Evolutionary conservation across 2,888 invertebrate genomes (phyloP).

Genomic region (Apodemia mormo): DNA sequence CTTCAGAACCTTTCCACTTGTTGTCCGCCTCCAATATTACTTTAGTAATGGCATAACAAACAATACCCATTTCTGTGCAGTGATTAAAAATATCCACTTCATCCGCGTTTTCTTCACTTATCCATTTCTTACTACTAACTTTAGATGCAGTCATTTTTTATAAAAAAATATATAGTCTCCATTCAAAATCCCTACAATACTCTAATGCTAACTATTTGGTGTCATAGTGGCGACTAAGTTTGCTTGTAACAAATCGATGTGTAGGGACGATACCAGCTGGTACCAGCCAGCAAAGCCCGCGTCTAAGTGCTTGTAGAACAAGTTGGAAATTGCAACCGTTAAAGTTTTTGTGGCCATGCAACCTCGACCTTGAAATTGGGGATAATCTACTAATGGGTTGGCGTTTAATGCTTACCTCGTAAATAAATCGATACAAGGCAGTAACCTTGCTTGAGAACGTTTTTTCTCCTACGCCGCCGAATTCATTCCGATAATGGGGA

Average conservation of each 20-base stretch:
- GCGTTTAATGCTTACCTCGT: constrained; percentile 12
- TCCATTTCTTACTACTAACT: constrained; percentile 73
- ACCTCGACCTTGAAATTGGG: constrained; percentile 51
- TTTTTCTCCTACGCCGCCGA: too few relatives aligned
- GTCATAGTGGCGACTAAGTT: constrained; percentile 60
- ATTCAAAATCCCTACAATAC: constrained; percentile 18
- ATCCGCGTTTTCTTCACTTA: constrained; percentile 77
- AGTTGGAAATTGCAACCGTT: constrained; percentile 57
- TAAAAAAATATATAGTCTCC: neutral
- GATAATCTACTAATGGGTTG: constrained; percentile 32
- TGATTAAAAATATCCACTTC: constrained; percentile 73
- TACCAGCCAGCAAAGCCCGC: constrained; percentile 56
- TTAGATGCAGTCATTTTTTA: constrained; percentile 54
- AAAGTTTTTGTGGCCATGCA: constrained; percentile 61
- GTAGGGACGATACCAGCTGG: constrained; percentile 55
- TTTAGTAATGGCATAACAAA: constrained; percentile 70
- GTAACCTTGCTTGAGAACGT: neutral
- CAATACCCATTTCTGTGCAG: constrained; percentile 75
- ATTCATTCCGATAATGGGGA: too few relatives aligned
- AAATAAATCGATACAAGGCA: neutral
- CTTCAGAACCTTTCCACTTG: constrained; percentile 67
- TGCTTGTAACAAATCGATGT: constrained; percentile 67
- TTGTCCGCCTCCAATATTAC: constrained; percentile 71
- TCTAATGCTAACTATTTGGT: constrained; percentile 51
- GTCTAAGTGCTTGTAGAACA: constrained; percentile 62